Conservation (phyloP, 1,140 invertebrate species). For the Drosophila sproati region DNA sequence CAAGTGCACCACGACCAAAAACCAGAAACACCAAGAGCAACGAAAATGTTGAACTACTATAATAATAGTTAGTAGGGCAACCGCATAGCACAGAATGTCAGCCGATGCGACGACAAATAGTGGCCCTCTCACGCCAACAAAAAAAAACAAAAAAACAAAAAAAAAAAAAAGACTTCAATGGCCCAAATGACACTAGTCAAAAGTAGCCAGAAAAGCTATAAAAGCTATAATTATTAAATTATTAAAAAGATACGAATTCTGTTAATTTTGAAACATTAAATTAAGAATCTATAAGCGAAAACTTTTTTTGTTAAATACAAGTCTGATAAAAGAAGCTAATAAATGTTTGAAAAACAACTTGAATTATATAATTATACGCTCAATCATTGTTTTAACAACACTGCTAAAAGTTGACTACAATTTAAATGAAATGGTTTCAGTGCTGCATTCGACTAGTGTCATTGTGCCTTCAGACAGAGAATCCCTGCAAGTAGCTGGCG, state of each 20-base stretch:
- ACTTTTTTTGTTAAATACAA: too few species aligned
- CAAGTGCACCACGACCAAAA: constrained; percentile 48
- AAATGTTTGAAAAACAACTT: too few species aligned
- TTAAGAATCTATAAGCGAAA: too few species aligned
- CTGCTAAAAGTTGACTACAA: neutral
- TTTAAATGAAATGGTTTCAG: neutral
- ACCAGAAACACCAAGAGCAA: constrained; percentile 37
- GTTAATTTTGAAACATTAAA: too few species aligned
- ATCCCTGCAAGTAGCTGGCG: constrained; percentile 76
- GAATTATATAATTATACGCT: too few species aligned
- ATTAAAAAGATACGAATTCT: neutral
- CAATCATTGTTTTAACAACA: neutral
- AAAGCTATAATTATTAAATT: too few species aligned
- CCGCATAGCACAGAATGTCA: constrained; percentile 64
- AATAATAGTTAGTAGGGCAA: constrained; percentile 81
- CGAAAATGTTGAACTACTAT: constrained; percentile 67
- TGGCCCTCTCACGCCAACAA: constrained; percentile 7
- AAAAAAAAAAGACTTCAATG: neutral
- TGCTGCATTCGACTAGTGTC: constrained; percentile 28
- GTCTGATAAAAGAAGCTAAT: too few species aligned
- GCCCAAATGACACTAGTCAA: constrained; percentile 33
- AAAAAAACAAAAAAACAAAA: neutral
- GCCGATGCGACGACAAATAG: constrained; percentile 9
- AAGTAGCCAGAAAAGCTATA: neutral
- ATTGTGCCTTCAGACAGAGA: constrained; percentile 21